Percentiles rank a stretch among this genome's conserved stretches.
phyloP scores from a whole-genome alignment of 2,797 vertebrate genomes.

The Tangara arthus region DNA sequence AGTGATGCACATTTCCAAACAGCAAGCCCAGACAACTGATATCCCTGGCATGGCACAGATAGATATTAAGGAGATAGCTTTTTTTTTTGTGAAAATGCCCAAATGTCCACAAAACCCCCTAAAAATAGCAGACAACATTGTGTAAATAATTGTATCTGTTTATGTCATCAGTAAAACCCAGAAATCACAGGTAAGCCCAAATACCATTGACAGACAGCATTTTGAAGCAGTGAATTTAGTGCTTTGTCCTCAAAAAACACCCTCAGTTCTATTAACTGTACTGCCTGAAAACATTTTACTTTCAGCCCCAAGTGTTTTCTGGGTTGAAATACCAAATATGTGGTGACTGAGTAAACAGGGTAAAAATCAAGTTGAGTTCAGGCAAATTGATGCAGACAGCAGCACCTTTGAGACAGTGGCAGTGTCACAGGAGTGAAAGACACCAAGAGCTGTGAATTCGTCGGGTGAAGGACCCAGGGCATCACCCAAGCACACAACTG shows the following conservation, averaged over 20 bases:
- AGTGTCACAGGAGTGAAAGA: not conserved
- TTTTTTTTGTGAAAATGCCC: not conserved
- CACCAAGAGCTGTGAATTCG: not conserved
- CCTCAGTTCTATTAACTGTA: not conserved
- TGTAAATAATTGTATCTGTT: not conserved
- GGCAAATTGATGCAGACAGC: not conserved
- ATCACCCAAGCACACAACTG: not conserved
- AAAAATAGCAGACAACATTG: not conserved
- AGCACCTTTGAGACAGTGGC: not conserved
- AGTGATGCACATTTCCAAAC: not conserved
- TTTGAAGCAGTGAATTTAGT: not conserved
- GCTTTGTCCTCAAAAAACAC: not conserved
- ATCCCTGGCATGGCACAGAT: not conserved
- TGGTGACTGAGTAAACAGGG: not conserved
- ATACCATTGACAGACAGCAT: fast-evolving
- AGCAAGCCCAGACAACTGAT: not conserved
- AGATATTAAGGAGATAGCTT: not conserved
- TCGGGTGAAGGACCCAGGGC: fast-evolving
- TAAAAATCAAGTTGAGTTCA: not conserved
- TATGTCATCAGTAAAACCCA: not conserved
- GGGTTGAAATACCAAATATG: not conserved
- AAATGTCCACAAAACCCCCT: not conserved
- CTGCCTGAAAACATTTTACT: not conserved
- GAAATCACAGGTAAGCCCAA: not conserved
- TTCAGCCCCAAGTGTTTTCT: not conserved